Evolutionary conservation across 2,888 invertebrate genomes (phyloP).

Genomic region (Tribolium freemani): DNA sequence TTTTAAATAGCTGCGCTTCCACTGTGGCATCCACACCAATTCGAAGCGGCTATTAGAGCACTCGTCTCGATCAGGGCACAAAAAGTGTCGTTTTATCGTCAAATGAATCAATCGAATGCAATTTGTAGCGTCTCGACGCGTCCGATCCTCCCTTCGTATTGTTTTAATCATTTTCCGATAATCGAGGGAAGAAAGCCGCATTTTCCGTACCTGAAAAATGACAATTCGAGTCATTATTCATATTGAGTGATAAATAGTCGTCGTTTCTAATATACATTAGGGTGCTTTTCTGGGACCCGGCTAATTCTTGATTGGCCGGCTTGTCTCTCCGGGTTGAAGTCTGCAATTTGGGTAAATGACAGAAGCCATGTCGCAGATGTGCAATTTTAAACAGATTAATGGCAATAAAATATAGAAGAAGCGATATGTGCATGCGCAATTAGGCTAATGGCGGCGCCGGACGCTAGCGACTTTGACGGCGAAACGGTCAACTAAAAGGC

Average conservation of each 20-base stretch:
- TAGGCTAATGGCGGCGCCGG: conserved; percentile 53
- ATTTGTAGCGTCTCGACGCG: not conserved
- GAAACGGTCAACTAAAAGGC: conserved; percentile 57
- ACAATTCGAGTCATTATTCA: conserved; percentile 54
- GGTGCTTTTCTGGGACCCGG: not conserved
- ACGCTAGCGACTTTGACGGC: conserved; percentile 58
- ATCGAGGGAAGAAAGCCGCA: conserved; percentile 28
- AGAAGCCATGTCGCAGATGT: conserved; percentile 55
- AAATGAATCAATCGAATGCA: not conserved
- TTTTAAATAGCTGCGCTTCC: too few relatives aligned
- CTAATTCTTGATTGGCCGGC: conserved; percentile 26
- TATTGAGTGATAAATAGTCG: conserved; percentile 55
- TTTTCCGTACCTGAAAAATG: conserved; percentile 49
- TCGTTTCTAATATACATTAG: not conserved
- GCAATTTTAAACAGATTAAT: conserved; percentile 56
- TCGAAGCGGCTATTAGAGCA: too few relatives aligned
- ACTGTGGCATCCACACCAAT: too few relatives aligned
- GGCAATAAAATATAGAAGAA: conserved; percentile 52
- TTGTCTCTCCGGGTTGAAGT: conserved; percentile 42
- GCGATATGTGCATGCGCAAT: conserved; percentile 56
- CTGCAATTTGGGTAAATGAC: conserved; percentile 53
- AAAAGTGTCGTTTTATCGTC: not conserved
- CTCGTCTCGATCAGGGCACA: too few relatives aligned
- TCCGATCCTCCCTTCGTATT: not conserved
- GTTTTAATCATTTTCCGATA: conserved; percentile 53